A percentile compares a stretch with the other conserved stretches of the same genome.
These are phyloP conservation scores for Tipula lateralis DNA, from an alignment of 2,888 invertebrate species.

Conservation along the genomic window DNA sequence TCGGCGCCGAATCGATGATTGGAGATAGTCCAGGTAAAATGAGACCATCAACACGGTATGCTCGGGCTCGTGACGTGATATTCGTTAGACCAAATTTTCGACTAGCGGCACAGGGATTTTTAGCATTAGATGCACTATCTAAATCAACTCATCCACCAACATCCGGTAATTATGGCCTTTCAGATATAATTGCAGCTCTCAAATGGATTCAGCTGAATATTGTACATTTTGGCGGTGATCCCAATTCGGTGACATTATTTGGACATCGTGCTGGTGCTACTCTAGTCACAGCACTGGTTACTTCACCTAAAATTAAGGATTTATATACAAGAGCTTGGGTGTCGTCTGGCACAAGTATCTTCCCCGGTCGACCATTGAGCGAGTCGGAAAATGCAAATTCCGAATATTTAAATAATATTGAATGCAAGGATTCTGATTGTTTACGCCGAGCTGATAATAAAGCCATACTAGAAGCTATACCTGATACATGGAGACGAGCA, in stretches of 20 bases:
- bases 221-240: slow-evolving; percentile 77
- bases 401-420: slow-evolving; percentile 55
- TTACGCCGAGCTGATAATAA: slow-evolving; percentile 53
- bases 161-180: slow-evolving; percentile 81
- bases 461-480: slow-evolving; percentile 63
- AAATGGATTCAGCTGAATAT: slow-evolving; percentile 79
- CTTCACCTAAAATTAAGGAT: slow-evolving; percentile 55
- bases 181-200: slow-evolving; percentile 70
- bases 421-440: slow-evolving; percentile 57
- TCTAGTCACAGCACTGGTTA: slow-evolving; percentile 68
- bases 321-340: slow-evolving; percentile 76
- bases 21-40: slow-evolving; percentile 69
- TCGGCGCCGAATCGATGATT: slow-evolving; percentile 73
- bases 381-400: slow-evolving; percentile 59
- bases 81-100: slow-evolving; percentile 85
- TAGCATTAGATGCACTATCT: slow-evolving; percentile 67
- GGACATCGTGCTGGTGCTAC: slow-evolving; percentile 85
- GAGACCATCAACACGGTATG: slow-evolving; percentile 70
- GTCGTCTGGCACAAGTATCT: slow-evolving; percentile 69
- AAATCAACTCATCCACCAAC: slow-evolving; percentile 65
- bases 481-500: slow-evolving; percentile 65
- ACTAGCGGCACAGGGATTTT: slow-evolving; percentile 72
- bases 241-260: slow-evolving; percentile 69
- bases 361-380: slow-evolving; percentile 60
- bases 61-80: slow-evolving; percentile 72